These are phyloP conservation scores for Alethe diademata DNA, from an alignment of 2,113 vertebrate species.

Conservation along the genomic window DNA sequence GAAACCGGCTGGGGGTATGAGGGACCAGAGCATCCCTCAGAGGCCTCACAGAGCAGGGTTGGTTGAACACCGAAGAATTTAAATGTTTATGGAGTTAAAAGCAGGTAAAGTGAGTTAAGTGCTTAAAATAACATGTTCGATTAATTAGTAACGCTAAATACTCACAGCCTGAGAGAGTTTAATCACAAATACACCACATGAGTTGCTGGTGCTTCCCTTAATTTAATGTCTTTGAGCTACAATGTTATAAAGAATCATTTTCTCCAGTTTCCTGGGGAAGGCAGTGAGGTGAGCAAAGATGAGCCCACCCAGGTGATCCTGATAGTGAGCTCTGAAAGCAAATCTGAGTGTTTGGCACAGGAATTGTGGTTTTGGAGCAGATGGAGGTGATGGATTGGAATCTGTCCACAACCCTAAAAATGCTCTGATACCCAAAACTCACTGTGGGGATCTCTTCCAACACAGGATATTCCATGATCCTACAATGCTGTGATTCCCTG, in stretches of 20 bases:
- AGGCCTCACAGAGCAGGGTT: rapidly evolving
- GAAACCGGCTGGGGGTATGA: rapidly evolving
- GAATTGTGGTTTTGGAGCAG: neutral
- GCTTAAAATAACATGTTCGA: rapidly evolving
- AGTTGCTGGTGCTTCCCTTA: rapidly evolving
- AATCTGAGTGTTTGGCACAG: neutral
- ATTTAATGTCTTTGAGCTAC: neutral
- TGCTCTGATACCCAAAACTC: rapidly evolving
- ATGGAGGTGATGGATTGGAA: rapidly evolving
- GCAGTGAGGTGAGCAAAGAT: neutral
- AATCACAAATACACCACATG: too few species aligned
- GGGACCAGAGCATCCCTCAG: rapidly evolving
- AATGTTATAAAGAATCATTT: neutral
- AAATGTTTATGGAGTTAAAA: rapidly evolving
- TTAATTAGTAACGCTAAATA: rapidly evolving
- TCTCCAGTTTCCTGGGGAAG: neutral
- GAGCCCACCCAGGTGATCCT: too few species aligned
- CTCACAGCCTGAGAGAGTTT: rapidly evolving
- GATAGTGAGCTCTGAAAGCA: neutral
- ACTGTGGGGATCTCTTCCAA: neutral
- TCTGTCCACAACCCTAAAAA: neutral
- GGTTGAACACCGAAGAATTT: rapidly evolving
- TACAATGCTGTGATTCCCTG: rapidly evolving
- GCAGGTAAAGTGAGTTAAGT: rapidly evolving
- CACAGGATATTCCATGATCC: rapidly evolving